Conservation (phyloP, 2,888 invertebrate genomes). For the Taphrorychus bicolor region DNA sequence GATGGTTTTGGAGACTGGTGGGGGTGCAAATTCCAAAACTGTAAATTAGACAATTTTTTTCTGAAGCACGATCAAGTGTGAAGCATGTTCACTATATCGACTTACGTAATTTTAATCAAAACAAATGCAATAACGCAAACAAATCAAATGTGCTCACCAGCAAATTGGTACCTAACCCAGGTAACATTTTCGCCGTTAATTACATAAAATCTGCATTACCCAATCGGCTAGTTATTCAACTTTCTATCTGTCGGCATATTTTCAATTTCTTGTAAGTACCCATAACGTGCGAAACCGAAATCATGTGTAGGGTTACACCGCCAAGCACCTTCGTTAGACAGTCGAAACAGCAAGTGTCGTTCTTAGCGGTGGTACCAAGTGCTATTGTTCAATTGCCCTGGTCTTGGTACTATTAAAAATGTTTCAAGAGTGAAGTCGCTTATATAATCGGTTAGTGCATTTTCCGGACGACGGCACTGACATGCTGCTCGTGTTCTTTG, state of each 20-base stretch:
- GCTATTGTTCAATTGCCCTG: not conserved
- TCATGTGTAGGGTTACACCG: constrained; percentile 16
- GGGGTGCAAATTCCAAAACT: too few species aligned
- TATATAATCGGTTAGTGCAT: constrained; percentile 6
- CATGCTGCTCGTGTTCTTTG: not conserved
- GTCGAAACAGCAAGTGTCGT: not conserved
- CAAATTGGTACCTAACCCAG: not conserved
- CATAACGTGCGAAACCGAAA: constrained; percentile 18
- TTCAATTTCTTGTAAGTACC: constrained; percentile 16
- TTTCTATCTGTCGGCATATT: constrained; percentile 15
- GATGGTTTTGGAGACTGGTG: too few species aligned
- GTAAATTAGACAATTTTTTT: too few species aligned
- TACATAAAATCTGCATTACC: constrained; percentile 16
- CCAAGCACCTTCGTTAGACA: not conserved
- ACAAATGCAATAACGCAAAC: too few species aligned
- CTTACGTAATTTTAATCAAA: too few species aligned
- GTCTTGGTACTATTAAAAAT: not conserved
- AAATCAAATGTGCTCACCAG: not conserved
- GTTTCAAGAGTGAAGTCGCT: not conserved
- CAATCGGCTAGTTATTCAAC: constrained; percentile 18
- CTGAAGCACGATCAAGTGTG: too few species aligned
- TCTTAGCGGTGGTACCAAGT: not conserved
- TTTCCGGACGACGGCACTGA: not conserved
- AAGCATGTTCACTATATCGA: too few species aligned
- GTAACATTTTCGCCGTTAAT: constrained; percentile 9